These are phyloP conservation scores for Labroides dimidiatus DNA, from an alignment of 2,797 vertebrate genomes.

Conservation along the genomic window DNA sequence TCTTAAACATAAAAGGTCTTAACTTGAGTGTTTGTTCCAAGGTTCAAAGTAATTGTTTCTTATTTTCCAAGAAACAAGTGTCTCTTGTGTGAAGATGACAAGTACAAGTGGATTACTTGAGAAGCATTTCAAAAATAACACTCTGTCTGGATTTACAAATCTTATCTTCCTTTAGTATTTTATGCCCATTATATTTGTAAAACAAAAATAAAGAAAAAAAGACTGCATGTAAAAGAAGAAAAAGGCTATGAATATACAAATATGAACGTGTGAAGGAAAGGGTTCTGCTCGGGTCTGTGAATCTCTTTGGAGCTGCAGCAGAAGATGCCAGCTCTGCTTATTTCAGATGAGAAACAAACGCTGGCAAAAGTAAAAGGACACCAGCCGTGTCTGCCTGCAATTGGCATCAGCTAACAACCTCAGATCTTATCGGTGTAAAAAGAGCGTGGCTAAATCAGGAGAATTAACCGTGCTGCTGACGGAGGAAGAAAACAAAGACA, in stretches of 20 bases:
- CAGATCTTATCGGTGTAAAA: constrained; percentile 34
- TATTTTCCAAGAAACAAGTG: neutral
- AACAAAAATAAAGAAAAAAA: neutral
- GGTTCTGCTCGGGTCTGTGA: neutral
- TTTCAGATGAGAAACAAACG: constrained; percentile 23
- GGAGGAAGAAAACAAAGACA: neutral
- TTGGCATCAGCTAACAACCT: constrained; percentile 30
- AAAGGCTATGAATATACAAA: neutral
- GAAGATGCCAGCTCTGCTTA: constrained; percentile 2
- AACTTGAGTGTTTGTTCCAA: neutral
- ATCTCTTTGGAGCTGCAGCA: neutral
- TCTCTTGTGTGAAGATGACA: neutral
- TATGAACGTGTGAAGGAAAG: too few species aligned
- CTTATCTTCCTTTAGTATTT: too few species aligned
- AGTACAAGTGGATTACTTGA: neutral
- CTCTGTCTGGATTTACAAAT: too few species aligned
- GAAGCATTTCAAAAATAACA: neutral
- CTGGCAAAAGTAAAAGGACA: constrained; percentile 33
- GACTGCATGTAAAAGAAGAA: neutral
- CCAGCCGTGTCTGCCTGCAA: constrained; percentile 24
- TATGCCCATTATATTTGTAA: too few species aligned
- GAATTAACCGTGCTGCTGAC: constrained; percentile 4
- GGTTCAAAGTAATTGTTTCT: neutral
- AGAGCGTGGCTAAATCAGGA: neutral
- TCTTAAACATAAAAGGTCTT: neutral